Evolutionary conservation across 1,140 invertebrate genomes (phyloP), one percentile per base, ranked within the genome.

Genomic region (Galendromus occidentalis): DNA sequence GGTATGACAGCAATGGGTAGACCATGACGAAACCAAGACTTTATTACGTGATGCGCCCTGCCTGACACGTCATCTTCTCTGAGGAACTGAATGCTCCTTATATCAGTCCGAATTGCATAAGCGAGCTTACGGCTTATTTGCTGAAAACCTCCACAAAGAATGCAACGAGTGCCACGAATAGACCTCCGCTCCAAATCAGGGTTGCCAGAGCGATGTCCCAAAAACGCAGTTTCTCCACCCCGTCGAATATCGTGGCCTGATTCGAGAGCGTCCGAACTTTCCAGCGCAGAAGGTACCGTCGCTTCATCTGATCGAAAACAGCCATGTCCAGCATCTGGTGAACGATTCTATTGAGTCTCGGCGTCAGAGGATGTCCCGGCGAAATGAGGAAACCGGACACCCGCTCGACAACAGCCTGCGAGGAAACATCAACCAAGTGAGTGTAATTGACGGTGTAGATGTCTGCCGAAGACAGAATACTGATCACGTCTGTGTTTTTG

Each of bases 291-390:
- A 59, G 51, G 14, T 59, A 29, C 9, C 51, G 1, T 25, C 33
- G 12, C 25, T 59, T 59, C 6, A 59, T 59, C 6, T 33, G 51
- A 17, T 25, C 33, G 51, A 59, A 59, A 25, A 59, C 33, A 25
- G 25, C 22, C 51, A 59, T 59, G 51, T 59, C 51, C 4, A 59
- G 51, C 51, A 59, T 59, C 51, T 59, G 51, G 14, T 29, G 51
- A 4, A 59, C 51, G 33, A 59, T 59, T 14, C 22, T 1, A 33
- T 59, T 59, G 14, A 59, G 33, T 59, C 25, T 59, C 14, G 25
- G 17, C 2, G 51, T 33, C 4, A 59, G 51, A 18, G 51, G 51
- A 25, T 59, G 51, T 14, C 51, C 51, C 22, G 51, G 51, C 33
- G 51, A 59, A 17, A 59, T 59, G 25, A 59, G 51, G 51, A 59